Evolutionary conservation across 2,797 vertebrate genomes (phyloP).

Genomic region (Hirundo rustica): DNA sequence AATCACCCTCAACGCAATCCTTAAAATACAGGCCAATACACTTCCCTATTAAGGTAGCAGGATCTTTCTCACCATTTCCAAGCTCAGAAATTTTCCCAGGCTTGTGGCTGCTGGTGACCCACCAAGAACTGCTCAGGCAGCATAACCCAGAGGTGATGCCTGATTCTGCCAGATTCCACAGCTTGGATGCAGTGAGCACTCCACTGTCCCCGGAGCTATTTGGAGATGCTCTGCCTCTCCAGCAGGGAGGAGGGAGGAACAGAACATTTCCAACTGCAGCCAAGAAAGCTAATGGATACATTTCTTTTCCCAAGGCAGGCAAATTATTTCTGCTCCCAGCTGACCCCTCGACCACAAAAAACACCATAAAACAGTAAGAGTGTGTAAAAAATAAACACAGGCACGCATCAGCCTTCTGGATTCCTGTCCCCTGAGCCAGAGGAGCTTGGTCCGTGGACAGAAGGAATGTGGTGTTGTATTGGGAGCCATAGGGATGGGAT

Average conservation of each 20-base stretch:
- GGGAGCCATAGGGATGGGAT: neutral
- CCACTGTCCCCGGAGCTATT: neutral
- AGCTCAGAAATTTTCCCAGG: neutral
- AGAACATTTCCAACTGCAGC: conserved; percentile 19
- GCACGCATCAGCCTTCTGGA: conserved; percentile 52
- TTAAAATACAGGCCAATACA: neutral
- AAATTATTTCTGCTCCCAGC: conserved; percentile 64
- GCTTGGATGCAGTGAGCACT: neutral
- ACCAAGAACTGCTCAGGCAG: neutral
- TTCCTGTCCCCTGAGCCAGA: neutral
- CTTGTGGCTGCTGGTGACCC: neutral
- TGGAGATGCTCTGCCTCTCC: conserved; percentile 29
- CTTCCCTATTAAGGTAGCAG: neutral
- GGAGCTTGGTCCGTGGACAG: neutral
- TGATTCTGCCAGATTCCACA: neutral
- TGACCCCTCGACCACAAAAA: conserved; percentile 63
- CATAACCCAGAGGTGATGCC: neutral
- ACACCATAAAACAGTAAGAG: conserved; percentile 62
- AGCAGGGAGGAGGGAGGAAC: neutral
- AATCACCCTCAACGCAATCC: neutral
- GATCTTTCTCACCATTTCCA: neutral
- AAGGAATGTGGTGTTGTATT: conserved; percentile 19
- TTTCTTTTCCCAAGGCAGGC: conserved; percentile 53
- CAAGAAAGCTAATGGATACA: conserved; percentile 56
- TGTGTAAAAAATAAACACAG: conserved; percentile 67